A percentile compares a stretch with the other conserved stretches of the same genome.
Evolutionary conservation across 2,888 invertebrate species (phyloP).

Genomic region (Leucophenga maculata): DNA sequence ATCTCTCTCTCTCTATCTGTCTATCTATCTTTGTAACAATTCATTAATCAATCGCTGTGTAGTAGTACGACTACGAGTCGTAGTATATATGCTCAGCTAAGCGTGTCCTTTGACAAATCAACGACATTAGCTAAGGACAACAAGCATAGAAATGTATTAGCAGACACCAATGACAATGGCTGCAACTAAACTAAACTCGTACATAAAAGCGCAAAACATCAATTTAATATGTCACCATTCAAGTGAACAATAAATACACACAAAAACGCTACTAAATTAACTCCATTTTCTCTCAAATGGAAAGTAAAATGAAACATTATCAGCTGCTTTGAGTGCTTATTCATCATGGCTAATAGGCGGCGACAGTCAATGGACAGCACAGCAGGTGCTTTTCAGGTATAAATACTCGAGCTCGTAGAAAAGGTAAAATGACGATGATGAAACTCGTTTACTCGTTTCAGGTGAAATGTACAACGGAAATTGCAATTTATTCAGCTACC

Average conservation of each 20-base stretch:
- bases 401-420: no score
- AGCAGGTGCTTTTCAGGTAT: no score
- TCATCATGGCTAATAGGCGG: slow-evolving; percentile 5
- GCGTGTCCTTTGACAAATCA: slow-evolving; percentile 22
- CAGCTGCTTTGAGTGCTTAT: slow-evolving; percentile 9
- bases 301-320: slow-evolving; percentile 9
- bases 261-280: slow-evolving; percentile 2
- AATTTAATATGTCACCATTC: not conserved
- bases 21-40: slow-evolving; percentile 2
- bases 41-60: slow-evolving; percentile 16
- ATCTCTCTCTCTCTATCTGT: not conserved
- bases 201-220: slow-evolving; percentile 12
- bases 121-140: slow-evolving; percentile 5
- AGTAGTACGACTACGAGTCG: no score
- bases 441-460: no score
- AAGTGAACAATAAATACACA: not conserved
- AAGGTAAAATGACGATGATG: no score
- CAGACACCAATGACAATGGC: not conserved
- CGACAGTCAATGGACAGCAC: no score
- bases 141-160: not conserved
- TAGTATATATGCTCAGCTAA: no score
- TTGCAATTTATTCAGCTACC: slow-evolving; percentile 30
- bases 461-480: not conserved
- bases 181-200: no score
- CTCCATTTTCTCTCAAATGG: not conserved